Conservation (phyloP, 1,140 invertebrate species). For the Papilio aristodemus region DNA sequence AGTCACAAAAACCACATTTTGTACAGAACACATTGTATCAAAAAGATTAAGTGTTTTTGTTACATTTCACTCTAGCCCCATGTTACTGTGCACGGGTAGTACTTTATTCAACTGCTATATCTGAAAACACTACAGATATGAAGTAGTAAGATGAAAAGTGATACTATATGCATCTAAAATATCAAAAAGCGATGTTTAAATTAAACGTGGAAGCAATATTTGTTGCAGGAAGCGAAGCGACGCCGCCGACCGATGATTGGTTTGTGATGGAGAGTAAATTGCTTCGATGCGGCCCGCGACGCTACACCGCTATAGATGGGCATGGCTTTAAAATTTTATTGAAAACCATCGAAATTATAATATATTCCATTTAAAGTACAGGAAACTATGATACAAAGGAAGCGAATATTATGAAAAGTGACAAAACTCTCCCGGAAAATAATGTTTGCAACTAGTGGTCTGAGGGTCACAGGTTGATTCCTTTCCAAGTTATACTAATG, state of each 20-base stretch:
- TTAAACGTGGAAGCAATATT: constrained; percentile 34
- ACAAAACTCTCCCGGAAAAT: too few species aligned
- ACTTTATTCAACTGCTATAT: background rate
- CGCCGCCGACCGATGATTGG: constrained; percentile 52
- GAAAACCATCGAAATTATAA: constrained; percentile 30
- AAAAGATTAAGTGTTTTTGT: too few species aligned
- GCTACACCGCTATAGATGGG: constrained; percentile 42
- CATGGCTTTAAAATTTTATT: constrained; percentile 35
- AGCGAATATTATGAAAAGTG: too few species aligned
- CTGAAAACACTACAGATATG: background rate
- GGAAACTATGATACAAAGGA: background rate
- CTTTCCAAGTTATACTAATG: too few species aligned
- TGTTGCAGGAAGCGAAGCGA: constrained; percentile 39
- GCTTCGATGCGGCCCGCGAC: constrained; percentile 45
- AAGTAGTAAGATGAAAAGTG: constrained; percentile 11
- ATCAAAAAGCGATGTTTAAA: constrained; percentile 19
- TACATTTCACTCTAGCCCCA: too few species aligned
- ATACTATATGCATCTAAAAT: constrained; percentile 17
- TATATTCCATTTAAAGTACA: background rate
- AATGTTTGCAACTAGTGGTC: too few species aligned
- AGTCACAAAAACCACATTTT: too few species aligned
- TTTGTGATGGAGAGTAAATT: constrained; percentile 72
- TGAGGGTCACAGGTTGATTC: background rate
- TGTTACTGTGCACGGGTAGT: too few species aligned
- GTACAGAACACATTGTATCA: too few species aligned